Base-by-base conservation (phyloP, 2,888 invertebrate species). In the Bimastos eiseni region DNA sequence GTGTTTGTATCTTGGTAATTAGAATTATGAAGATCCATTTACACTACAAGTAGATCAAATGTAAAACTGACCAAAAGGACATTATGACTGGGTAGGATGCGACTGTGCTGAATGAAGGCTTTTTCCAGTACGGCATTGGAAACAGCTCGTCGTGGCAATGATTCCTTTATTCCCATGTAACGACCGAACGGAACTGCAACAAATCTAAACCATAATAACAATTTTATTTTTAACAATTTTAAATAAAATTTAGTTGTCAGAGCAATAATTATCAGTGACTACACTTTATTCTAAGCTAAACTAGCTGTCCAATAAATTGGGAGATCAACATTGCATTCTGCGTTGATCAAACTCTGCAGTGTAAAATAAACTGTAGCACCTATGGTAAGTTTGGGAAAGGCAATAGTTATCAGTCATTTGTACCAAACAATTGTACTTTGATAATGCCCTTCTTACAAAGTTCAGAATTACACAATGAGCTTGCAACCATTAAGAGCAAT, bases 111-210 rank as follows among this genome's bases (percentile, higher is more conserved):
- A 55, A 90, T 89, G 90, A 97, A 98, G 0, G 97, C 97, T 93
- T 96, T 96, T 95, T 98, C 98, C 94, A 98, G 95, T 91, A 97
- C 95, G 90, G 96, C 96, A 96, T 97, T 97, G 92, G 96, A 95
- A 70, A 96, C 96, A 84, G 97, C 97, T 95, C 96, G 97, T 95
- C 89, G 38, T n/a, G 91, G 92, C 21, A 89, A 91, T 13, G 15
- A 38, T 36, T 92, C 91, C 24, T 89, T 90, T 38, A 92, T 55
- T 13, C 90, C 90, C 89, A 86, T 92, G 21, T 37, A 70, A 33
- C 90, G 89, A 37, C 92, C 92, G 21, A 92, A 44, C 5, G 92
- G 92, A 33, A 90, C 70, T 0, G 92, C 92, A 2, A 92, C 89
- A 89, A 90, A 91, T 88, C 92, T 92, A 86, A 86, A 86, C 86